A percentile compares a stretch with the other conserved stretches of the same genome.
Conservation (phyloP, 2,113 vertebrate species). For the Scytalopus superciliaris region DNA sequence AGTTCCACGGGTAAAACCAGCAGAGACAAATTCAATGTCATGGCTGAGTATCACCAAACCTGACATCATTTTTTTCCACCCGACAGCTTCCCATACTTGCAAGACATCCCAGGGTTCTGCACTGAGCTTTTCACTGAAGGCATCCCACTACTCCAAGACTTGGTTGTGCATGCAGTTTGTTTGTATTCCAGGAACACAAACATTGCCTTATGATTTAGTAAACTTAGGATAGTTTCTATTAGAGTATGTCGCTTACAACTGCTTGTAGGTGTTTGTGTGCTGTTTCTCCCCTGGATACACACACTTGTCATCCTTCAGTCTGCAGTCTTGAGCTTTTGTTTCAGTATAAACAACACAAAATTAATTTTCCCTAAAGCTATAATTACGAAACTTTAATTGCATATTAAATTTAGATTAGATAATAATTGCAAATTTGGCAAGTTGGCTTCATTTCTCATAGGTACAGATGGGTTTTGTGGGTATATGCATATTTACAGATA, state of each 20-base stretch:
- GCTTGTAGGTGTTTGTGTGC: conserved; percentile 1
- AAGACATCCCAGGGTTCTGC: not conserved
- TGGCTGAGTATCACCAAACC: not conserved
- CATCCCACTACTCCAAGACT: not conserved
- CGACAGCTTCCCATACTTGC: not conserved
- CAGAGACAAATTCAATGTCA: not conserved
- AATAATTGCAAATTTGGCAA: not conserved
- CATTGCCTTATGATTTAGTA: not conserved
- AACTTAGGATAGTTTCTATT: not conserved
- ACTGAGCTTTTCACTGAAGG: not conserved
- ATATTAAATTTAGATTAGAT: not conserved
- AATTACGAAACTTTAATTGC: not conserved
- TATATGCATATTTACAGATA: not conserved
- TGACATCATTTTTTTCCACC: not conserved
- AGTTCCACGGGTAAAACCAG: not conserved
- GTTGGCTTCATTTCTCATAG: not conserved
- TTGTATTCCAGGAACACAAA: not conserved
- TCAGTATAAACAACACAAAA: not conserved
- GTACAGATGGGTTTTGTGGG: not conserved
- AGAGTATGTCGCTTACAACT: not conserved
- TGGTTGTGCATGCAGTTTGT: fast-evolving
- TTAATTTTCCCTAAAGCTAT: not conserved
- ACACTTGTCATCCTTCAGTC: not conserved
- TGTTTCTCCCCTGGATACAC: not conserved
- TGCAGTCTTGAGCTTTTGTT: not conserved